phyloP scores from a whole-genome alignment of 2,888 invertebrate genomes.

The Mythimna loreyi region DNA sequence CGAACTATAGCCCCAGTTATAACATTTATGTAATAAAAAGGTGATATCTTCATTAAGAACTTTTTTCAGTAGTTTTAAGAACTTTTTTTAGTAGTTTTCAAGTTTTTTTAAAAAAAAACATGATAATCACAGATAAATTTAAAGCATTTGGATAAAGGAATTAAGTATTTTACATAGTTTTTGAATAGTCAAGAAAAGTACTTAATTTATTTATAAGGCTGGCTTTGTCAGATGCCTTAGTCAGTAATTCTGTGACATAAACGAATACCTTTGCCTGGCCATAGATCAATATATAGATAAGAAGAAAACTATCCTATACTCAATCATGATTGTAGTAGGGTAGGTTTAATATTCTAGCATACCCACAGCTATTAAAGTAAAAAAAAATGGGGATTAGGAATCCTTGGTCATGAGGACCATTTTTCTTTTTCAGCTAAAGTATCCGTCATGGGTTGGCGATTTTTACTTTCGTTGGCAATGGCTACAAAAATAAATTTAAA shows the following conservation, averaged over 20 bases:
- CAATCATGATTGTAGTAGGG: background rate
- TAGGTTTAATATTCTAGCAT: background rate
- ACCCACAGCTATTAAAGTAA: background rate
- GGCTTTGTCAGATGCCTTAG: background rate
- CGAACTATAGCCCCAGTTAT: constrained; percentile 21
- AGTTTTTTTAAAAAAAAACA: too few relatives aligned
- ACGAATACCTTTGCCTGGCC: background rate
- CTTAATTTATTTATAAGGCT: background rate
- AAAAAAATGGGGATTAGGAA: background rate
- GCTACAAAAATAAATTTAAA: too few relatives aligned
- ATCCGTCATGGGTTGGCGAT: background rate
- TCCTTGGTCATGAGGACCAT: background rate
- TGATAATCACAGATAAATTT: background rate
- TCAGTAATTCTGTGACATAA: background rate
- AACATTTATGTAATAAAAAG: constrained; percentile 39
- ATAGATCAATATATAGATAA: background rate
- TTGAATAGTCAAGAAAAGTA: background rate
- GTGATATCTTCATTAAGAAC: background rate
- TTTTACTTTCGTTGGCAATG: background rate
- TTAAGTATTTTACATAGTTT: background rate
- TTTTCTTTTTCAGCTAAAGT: background rate
- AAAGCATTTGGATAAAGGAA: background rate
- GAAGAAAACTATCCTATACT: background rate
- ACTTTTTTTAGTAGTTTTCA: background rate
- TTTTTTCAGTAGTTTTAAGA: background rate